Percentiles rank a stretch among this genome's conserved stretches.
phyloP scores from a whole-genome alignment of 2,888 invertebrate genomes.

The Melanargia galathea region DNA sequence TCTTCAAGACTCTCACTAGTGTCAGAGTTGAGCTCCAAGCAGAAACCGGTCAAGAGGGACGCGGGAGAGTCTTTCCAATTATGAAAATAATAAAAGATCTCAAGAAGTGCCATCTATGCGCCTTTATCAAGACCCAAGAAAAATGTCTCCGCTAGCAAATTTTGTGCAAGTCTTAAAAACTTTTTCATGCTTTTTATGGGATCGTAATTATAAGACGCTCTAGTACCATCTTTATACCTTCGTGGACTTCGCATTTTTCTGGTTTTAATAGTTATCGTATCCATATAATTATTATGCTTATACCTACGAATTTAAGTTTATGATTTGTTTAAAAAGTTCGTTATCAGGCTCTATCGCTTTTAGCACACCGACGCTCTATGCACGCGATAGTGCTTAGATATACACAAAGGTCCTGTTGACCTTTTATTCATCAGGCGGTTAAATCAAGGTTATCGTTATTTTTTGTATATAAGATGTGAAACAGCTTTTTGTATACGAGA shows the following conservation, averaged over 20 bases:
- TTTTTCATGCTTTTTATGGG: constrained; percentile 19
- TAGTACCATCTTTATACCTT: constrained; percentile 6
- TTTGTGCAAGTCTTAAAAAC: constrained; percentile 24
- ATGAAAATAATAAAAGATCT: constrained; percentile 39
- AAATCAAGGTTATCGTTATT: no score
- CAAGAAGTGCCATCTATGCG: constrained; percentile 37
- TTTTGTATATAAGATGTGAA: no score
- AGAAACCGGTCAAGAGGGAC: constrained; percentile 38
- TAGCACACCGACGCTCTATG: no score
- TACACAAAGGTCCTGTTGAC: no score
- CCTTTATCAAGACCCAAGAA: constrained; percentile 32
- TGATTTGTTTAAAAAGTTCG: no score
- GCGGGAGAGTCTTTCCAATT: constrained; percentile 40
- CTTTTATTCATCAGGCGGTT: no score
- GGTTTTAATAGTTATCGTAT: neutral
- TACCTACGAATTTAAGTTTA: no score
- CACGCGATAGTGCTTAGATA: no score
- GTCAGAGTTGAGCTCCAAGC: constrained; percentile 31
- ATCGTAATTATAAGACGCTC: constrained; percentile 18
- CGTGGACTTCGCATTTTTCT: neutral
- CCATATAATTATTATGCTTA: no score
- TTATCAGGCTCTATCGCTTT: no score
- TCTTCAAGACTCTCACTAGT: constrained; percentile 35
- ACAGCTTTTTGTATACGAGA: no score
- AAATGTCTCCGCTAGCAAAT: constrained; percentile 27